Conservation (phyloP, 2,888 invertebrate species). For the Cetonia aurata region DNA sequence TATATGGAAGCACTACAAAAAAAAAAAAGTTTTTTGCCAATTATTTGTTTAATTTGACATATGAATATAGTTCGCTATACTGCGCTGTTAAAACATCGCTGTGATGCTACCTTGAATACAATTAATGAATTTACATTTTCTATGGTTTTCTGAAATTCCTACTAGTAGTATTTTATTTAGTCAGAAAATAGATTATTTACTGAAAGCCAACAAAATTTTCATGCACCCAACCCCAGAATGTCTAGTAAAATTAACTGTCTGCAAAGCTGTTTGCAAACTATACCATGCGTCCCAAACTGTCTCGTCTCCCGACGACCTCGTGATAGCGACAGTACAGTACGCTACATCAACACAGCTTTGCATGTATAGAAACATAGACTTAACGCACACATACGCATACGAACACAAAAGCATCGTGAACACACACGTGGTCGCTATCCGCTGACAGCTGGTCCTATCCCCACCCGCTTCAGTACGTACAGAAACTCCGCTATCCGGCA, state of each 20-base stretch:
- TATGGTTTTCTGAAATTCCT: too few relatives aligned
- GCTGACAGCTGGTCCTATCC: constrained; percentile 55
- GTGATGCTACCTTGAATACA: too few relatives aligned
- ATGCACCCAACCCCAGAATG: too few relatives aligned
- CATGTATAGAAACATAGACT: constrained; percentile 17
- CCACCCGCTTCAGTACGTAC: constrained; percentile 42
- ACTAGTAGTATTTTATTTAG: too few relatives aligned
- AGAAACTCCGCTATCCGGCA: constrained; percentile 51
- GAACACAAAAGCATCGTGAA: constrained; percentile 49
- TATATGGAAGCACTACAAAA: too few relatives aligned
- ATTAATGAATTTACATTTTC: too few relatives aligned
- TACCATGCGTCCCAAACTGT: constrained; percentile 4
- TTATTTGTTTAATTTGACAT: too few relatives aligned
- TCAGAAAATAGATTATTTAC: too few relatives aligned
- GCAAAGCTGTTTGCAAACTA: constrained; percentile 11
- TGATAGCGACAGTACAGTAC: constrained; percentile 2
- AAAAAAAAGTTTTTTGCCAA: too few relatives aligned
- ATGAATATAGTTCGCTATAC: too few relatives aligned
- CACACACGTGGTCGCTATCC: constrained; percentile 56
- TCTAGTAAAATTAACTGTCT: constrained; percentile 15
- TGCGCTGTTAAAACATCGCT: too few relatives aligned
- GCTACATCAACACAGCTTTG: neutral
- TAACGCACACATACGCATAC: constrained; percentile 18
- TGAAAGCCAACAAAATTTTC: too few relatives aligned
- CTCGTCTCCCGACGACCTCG: constrained; percentile 14